Conservation (phyloP, 2,797 vertebrate genomes). For the Ambastaia sidthimunki region DNA sequence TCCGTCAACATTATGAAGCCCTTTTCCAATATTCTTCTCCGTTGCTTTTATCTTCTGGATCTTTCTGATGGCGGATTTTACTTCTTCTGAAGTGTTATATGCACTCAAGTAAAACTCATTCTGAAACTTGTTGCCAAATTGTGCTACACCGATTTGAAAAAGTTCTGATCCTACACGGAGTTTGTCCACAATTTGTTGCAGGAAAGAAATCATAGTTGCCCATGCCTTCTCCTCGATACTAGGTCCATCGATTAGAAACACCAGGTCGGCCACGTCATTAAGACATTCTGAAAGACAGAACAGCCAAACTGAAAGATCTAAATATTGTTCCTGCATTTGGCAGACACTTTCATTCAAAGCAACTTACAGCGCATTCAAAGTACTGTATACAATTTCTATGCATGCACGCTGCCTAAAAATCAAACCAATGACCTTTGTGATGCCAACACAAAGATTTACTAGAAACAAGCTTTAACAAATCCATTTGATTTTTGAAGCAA, state of each 20-base stretch:
- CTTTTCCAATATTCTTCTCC: slow-evolving; percentile 72
- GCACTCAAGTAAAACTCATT: slow-evolving; percentile 79
- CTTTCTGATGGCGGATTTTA: slow-evolving; percentile 66
- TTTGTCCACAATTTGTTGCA: slow-evolving; percentile 68
- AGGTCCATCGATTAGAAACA: slow-evolving; percentile 84
- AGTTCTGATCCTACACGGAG: slow-evolving; percentile 68
- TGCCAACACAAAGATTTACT: neutral
- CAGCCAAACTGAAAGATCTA: neutral
- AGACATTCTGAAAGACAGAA: slow-evolving; percentile 73
- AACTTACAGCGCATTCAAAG: too few relatives aligned
- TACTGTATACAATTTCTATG: too few relatives aligned
- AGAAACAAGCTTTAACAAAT: neutral
- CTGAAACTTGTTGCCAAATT: slow-evolving; percentile 74
- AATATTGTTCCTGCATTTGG: neutral
- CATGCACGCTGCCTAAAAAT: neutral
- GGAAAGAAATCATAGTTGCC: slow-evolving; percentile 77
- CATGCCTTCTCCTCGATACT: slow-evolving; percentile 73
- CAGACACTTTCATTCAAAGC: too few relatives aligned
- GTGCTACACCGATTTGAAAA: slow-evolving; percentile 78
- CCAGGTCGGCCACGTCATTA: slow-evolving; percentile 76
- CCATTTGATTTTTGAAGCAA: neutral
- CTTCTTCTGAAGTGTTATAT: slow-evolving; percentile 28
- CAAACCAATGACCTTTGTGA: neutral
- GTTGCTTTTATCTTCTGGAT: slow-evolving; percentile 62
- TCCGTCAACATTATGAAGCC: slow-evolving; percentile 66